Base-by-base conservation (phyloP, 2,888 invertebrate genomes). In the Brenthis ino region DNA sequence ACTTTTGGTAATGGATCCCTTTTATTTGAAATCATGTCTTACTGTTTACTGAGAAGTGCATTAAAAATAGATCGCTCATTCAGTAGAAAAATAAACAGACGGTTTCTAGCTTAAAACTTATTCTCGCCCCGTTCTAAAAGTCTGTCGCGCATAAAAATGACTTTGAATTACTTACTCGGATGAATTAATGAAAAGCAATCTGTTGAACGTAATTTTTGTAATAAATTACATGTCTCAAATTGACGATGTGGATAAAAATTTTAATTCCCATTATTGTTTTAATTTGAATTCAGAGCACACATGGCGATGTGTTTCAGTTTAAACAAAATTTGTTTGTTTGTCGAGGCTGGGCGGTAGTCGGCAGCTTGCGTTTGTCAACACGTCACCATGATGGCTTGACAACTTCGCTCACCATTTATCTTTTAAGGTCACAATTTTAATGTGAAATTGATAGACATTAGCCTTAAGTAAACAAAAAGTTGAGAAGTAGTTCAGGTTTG, bases 281-380 rank as follows among this genome's bases (percentile, higher is more conserved):
- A 84, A 88, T 89, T 89, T 85, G 85, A 85, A 89, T 90, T 89
- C 88, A 85, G 85, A 85, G 87, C 85, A 85, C 81, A 86, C 84
- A 82, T 78, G 75, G 75, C 79, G 84, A 85, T 85, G 88, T 87
- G 87, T 88, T 82, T 85, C 81, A 82, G 87, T 88, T 85, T 87
- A 86, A 89, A 86, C 86, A 85, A 82, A 80, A 82, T 82, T 77
- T 85, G 88, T 86, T 87, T 88, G 87, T 88, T 86, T 84, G 84
- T 78, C 70, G 80, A 82, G 82, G 81, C 80, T 77, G 79, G 75
- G 72, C 76, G 70, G 74, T 74, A 74, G 80, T 76, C 76, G 74
- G 72, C 71, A 78, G 80, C 77, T 76, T 64, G 75, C 80, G 80
- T 80, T 75, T 82, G 88, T 86, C 85, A 86, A 88, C 85, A 85